Evolutionary conservation across 2,888 invertebrate species (phyloP), one percentile per base, ranked within the genome.

Genomic region (Spilarctia lutea): DNA sequence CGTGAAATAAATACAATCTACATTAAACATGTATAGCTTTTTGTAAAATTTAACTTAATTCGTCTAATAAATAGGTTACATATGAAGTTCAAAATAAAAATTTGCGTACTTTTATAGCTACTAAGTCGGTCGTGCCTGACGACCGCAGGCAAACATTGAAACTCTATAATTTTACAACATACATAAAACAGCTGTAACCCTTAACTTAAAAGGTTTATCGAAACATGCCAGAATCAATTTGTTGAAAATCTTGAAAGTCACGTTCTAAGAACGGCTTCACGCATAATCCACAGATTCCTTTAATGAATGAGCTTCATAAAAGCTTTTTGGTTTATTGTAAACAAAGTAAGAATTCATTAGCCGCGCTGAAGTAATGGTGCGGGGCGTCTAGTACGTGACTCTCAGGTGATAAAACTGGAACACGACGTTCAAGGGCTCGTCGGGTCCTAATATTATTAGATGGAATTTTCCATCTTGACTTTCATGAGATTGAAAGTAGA

Each of bases 341-440:
- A 94, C 93, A 94, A 90, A 88, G 90, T 90, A 88, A 90, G 91
- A 93, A 93, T 94, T 94, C 93, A 94, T 94, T 93, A 94, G 89
- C 87, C 82, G 75, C 83, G 87, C 86, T 86, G 80, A 87, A 85
- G 89, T 85, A 86, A 87, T 84, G 85, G 84, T 67, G 75, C 74
- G 86, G 84, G 84, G 85, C 82, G 86, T 83, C 85, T 79, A 86
- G 90, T 91, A 93, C 94, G 93, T 94, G 94, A 91, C 91, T 91
- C 83, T 79, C 85, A 91, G 91, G 92, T 92, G 92, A 91, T 92
- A 91, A 91, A 89, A 88, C 86, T 82, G 79, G 81, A 83, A 84
- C 85, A 81, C 86, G 84, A 75, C 85, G 86, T 83, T 89, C 88
- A 88, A 88, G 86, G 79, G 78, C 85, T 83, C 87, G 89, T 86